Base-by-base conservation (phyloP, 2,797 vertebrate genomes). In the Capromys pilorides region DNA sequence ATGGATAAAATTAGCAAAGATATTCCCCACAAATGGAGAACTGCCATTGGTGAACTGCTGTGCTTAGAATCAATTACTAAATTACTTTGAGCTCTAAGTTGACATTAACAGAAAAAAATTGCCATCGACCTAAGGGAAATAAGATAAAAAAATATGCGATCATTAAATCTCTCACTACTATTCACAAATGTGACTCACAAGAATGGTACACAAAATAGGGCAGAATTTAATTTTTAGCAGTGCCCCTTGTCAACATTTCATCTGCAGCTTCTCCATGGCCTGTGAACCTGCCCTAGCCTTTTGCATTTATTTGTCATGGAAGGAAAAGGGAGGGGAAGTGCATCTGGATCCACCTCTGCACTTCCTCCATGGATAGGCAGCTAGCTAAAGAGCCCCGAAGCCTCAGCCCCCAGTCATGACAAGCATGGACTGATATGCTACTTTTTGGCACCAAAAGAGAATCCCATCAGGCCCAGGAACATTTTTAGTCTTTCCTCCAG, bases 71-170 rank as follows among this genome's bases (percentile, higher is more conserved):
- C 99, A 99, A 99, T 99, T 99, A 99, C 99, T 99, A 99, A 99
- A 99, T 99, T 99, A 99, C 99, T 99, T 99, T 99, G 99, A 99
- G 99, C 99, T 99, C 99, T 99, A 99, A 99, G 99, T 99, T 99
- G 99, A 99, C 99, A 99, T 99, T 99, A 99, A 99, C 99, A 99
- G 99, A 99, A 99, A 99, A 98, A 99, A 99, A 99, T 99, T 99
- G 99, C 99, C 99, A 99, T 99, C 99, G 99, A 99, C 97, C 99
- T 97, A 98, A 98, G 98, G 98, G 98, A 99, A 99, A 99, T 99
- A 99, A 99, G 99, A 99, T 99, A 98, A 99, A 99, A 99, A 98
- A 99, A 99, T 99, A 99, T 98, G 98, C 98, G 99, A 99, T 99
- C 99, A 99, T 99, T 99, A 99, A 99, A 99, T 99, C 99, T 99